These are phyloP conservation scores for Enchytraeus crypticus DNA, from an alignment of 2,888 invertebrate species.

Conservation along the genomic window DNA sequence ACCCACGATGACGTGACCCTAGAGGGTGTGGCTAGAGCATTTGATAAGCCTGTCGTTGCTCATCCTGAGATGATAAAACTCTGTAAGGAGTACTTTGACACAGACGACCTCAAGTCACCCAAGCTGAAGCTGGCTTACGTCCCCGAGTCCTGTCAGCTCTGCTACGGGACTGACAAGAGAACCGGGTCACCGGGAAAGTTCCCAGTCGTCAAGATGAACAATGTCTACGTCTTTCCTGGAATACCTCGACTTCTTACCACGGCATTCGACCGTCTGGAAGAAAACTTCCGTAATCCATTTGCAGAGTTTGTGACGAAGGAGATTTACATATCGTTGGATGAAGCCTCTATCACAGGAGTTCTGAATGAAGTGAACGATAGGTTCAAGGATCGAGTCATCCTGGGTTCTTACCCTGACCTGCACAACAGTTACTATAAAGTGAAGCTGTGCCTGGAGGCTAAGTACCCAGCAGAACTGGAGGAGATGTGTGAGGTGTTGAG, in stretches of 20 bases:
- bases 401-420: slow-evolving; percentile 57
- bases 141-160: slow-evolving; percentile 49
- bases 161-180: slow-evolving; percentile 51
- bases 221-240: slow-evolving; percentile 65
- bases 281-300: slow-evolving; percentile 40
- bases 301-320: slow-evolving; percentile 38
- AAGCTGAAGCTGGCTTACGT: slow-evolving; percentile 49
- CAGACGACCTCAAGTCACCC: slow-evolving; percentile 40
- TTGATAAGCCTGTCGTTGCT: slow-evolving; percentile 44
- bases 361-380: slow-evolving; percentile 51
- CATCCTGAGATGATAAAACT: slow-evolving; percentile 48
- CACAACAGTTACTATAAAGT: slow-evolving; percentile 53
- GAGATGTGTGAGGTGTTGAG: slow-evolving; percentile 38
- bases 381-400: slow-evolving; percentile 51
- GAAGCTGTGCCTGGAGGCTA: slow-evolving; percentile 53
- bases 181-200: slow-evolving; percentile 51
- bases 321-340: slow-evolving; percentile 45
- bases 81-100: slow-evolving; percentile 44
- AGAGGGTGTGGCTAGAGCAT: slow-evolving; percentile 56
- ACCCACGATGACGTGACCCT: slow-evolving; percentile 71
- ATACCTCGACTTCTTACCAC: slow-evolving; percentile 56
- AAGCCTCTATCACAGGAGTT: slow-evolving; percentile 48
- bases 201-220: slow-evolving; percentile 52
- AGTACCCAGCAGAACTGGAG: slow-evolving; percentile 40
- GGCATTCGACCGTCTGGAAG: slow-evolving; percentile 48